Evolutionary conservation across 2,888 invertebrate species (phyloP).

Genomic region (Lasioglossum lativentre): DNA sequence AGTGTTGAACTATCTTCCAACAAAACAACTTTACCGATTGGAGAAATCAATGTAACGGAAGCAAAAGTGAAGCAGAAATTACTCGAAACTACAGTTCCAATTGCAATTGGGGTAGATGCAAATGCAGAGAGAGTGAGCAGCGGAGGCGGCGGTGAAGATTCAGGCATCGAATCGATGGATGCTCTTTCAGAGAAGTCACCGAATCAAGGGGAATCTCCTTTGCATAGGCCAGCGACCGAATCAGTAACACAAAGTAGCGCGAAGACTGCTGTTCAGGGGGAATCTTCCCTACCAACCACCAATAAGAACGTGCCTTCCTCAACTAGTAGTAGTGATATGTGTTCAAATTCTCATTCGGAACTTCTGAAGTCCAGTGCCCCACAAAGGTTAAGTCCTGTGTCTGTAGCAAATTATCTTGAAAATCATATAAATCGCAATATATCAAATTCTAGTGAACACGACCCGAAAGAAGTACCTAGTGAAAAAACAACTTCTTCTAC

Average conservation of each 20-base stretch:
- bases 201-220: slow-evolving; percentile 92
- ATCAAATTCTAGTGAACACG: slow-evolving; percentile 71
- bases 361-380: slow-evolving; percentile 78
- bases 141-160: slow-evolving; percentile 91
- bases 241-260: slow-evolving; percentile 69
- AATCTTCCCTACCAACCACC: slow-evolving; percentile 84
- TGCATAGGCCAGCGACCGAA: slow-evolving; percentile 85
- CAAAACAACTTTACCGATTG: slow-evolving; percentile 82
- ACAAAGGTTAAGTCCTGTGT: slow-evolving; percentile 77
- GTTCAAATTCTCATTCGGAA: slow-evolving; percentile 83
- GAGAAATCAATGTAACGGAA: slow-evolving; percentile 85
- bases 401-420: slow-evolving; percentile 76
- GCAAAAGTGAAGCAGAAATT: slow-evolving; percentile 87
- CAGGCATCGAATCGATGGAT: slow-evolving; percentile 97
- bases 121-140: slow-evolving; percentile 75
- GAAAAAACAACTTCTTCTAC: slow-evolving; percentile 62
- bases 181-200: slow-evolving; percentile 96
- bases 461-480: slow-evolving; percentile 62
- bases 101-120: slow-evolving; percentile 75
- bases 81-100: slow-evolving; percentile 84
- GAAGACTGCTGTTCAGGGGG: slow-evolving; percentile 68
- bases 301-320: slow-evolving; percentile 84
- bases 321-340: slow-evolving; percentile 83
- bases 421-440: slow-evolving; percentile 76
- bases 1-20: slow-evolving; percentile 59